Conservation (phyloP, 2,888 invertebrate genomes). For the Caenorhabditis sp. region DNA sequence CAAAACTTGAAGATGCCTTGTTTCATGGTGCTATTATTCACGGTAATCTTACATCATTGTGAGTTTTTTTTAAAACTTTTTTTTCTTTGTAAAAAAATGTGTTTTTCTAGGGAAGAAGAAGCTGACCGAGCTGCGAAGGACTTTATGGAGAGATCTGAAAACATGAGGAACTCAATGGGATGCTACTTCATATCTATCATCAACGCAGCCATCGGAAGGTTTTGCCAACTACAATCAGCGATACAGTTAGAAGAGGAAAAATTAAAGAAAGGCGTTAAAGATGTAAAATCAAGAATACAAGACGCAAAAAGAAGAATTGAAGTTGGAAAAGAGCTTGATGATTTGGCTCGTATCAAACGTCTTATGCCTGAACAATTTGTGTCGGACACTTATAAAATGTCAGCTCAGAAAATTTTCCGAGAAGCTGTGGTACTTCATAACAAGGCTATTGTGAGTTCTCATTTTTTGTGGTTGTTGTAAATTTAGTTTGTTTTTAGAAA, state of each 20-base stretch:
- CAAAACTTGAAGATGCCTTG: slow-evolving; percentile 1
- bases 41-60: not conserved
- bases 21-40: not conserved
- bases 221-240: not conserved
- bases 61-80: not conserved
- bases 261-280: not conserved
- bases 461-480: not conserved
- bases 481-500: not conserved
- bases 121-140: not conserved
- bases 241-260: not conserved
- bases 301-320: slow-evolving; percentile 1
- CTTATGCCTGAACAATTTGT: slow-evolving; percentile 4
- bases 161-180: not conserved
- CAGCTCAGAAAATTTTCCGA: slow-evolving; percentile 1
- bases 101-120: not conserved
- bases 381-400: not conserved
- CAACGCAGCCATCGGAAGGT: not conserved
- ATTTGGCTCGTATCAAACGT: not conserved
- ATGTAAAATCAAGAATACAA: not conserved
- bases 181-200: slow-evolving; percentile 2
- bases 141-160: not conserved
- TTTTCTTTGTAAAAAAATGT: no score
- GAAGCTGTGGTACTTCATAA: not conserved
- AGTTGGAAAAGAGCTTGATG: slow-evolving; percentile 1
- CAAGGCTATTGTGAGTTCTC: not conserved